Evolutionary conservation across 2,113 vertebrate species (phyloP), one percentile per base, ranked within the genome.

Genomic region (Oryzias melastigma): DNA sequence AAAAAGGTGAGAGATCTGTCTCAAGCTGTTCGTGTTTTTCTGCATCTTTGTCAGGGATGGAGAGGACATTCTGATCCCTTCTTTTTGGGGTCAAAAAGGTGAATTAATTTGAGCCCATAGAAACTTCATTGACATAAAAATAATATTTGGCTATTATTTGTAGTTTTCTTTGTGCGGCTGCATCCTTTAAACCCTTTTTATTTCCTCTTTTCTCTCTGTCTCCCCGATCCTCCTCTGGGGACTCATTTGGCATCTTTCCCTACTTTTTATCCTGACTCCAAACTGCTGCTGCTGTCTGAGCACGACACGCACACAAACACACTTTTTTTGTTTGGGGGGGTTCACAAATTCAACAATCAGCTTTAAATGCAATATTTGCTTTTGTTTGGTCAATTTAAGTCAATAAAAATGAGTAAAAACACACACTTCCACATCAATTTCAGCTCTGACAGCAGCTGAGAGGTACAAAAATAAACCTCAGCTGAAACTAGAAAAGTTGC

Each of bases 221-320:
- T 76, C 78, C 78, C 77, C 62, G 73, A 89, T 89, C 63, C 65
- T 83, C 84, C 85, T 89, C 89, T 65, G 40, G 89, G 83, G 89
- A 89, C 78, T 74, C 66, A 82, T 83, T 90, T 89, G 89, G 87
- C 89, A 87, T 77, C 82, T 42, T 69, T 89, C 80, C 86, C 80
- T 75, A 77, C 80, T 87, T 88, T 88, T 87, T 81, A 89, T 90
- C 87, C 83, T 82, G 75, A 71, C 81, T 85, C 73, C 63, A 88
- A 90, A 90, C 88, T 84, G 87, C 84, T 87, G 85, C 77, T 87
- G 85, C 77, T 83, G 87, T 87, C 85, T 87, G 79, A 82, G 76
- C 74, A 68, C 87, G 85, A 86, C 85, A 84, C 87, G 84, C 73
- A 73, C 71, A 48, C 49, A 42, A 45, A 27, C 15, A 22, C 74